phyloP scores from a whole-genome alignment of 2,113 vertebrate genomes.

The Sclerurus mexicanus region DNA sequence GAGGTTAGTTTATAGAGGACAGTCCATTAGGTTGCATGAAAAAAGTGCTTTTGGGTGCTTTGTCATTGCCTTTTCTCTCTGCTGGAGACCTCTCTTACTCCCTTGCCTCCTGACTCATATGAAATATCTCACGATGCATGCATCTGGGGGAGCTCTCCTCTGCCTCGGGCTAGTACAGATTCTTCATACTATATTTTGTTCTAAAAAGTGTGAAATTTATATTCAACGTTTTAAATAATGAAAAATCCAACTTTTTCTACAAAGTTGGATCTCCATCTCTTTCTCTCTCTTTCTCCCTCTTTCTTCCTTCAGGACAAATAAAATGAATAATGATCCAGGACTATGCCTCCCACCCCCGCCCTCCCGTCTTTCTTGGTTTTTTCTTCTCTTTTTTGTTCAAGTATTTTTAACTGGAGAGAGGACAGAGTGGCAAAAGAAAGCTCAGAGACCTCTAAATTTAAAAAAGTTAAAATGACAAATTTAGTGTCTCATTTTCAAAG shows the following conservation, averaged over 20 bases:
- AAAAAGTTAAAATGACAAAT: background rate
- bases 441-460: background rate
- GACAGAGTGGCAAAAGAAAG: background rate
- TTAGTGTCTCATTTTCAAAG: background rate
- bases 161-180: background rate
- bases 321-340: background rate
- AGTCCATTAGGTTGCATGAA: background rate
- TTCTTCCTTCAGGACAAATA: background rate
- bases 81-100: background rate
- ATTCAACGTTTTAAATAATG: background rate
- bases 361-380: background rate
- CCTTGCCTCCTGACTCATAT: background rate
- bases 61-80: background rate
- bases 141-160: background rate
- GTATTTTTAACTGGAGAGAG: background rate
- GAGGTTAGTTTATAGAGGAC: background rate
- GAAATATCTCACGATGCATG: background rate
- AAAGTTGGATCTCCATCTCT: background rate
- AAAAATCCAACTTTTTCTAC: background rate
- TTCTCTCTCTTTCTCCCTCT: background rate
- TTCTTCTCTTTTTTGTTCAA: background rate
- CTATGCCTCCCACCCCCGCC: background rate
- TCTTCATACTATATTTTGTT: background rate
- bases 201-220: background rate
- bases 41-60: background rate